Evolutionary conservation across 2,888 invertebrate genomes (phyloP).

Genomic region (Carcina quercana): DNA sequence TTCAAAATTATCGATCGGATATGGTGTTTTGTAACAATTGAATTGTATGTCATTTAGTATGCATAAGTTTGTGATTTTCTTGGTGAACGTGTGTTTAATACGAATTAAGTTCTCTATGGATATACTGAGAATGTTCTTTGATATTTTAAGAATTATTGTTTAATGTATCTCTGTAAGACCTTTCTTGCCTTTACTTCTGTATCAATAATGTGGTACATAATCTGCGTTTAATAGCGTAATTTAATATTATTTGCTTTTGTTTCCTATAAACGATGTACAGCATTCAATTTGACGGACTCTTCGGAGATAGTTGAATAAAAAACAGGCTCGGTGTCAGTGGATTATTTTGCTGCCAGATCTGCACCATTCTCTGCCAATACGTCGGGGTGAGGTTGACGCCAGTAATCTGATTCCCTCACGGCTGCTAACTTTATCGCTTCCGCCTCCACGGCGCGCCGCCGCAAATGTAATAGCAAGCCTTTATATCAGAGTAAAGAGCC

Average conservation of each 20-base stretch:
- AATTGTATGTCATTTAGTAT: constrained; percentile 31
- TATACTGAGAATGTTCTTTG: too few relatives aligned
- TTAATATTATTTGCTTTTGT: too few relatives aligned
- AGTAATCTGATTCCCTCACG: constrained; percentile 60
- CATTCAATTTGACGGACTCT: not conserved
- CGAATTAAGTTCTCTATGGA: too few relatives aligned
- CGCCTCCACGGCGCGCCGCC: constrained; percentile 34
- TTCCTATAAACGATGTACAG: too few relatives aligned
- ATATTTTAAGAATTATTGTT: too few relatives aligned
- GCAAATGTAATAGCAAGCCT: constrained; percentile 34
- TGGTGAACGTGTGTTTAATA: not conserved
- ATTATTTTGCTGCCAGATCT: constrained; percentile 37
- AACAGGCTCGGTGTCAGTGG: too few relatives aligned
- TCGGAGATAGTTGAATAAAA: not conserved
- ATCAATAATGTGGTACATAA: too few relatives aligned
- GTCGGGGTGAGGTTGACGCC: constrained; percentile 36
- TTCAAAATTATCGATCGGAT: constrained; percentile 35
- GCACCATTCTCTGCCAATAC: constrained; percentile 46
- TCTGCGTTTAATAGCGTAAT: too few relatives aligned
- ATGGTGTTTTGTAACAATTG: constrained; percentile 27
- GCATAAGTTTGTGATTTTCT: constrained; percentile 26
- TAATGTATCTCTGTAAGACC: too few relatives aligned
- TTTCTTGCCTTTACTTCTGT: too few relatives aligned
- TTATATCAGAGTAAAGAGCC: constrained; percentile 49
- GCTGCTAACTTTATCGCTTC: constrained; percentile 53